Evolutionary conservation across 2,113 vertebrate genomes (phyloP), one percentile per base, ranked within the genome.

Genomic region (Megaptera novaeangliae): DNA sequence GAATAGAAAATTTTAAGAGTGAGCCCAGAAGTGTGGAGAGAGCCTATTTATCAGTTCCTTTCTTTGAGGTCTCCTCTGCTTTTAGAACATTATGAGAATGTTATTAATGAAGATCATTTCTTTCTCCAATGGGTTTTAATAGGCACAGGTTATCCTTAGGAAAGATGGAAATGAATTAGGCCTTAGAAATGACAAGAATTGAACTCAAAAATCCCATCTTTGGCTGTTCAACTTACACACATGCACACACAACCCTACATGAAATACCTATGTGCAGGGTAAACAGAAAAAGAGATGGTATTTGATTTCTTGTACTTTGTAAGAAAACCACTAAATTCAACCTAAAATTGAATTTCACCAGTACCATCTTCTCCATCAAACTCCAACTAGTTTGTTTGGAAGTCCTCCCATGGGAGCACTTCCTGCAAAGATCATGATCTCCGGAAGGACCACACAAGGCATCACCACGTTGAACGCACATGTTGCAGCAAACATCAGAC

Each of bases 361-460:
- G 20, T 11, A 49, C 39, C 34, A 3, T 17, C 23, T 27, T 46
- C 31, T 75, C 75, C 81, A 20, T 36, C 10, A 5, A 46, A 34
- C 27, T 23, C 57, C 20, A 18, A 6, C 34, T 31, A 31, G 25
- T 36, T 82, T 17, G 39, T 49, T 72, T 41, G 15, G 41, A 46
- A 57, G 49, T 55, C 6, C 39, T 52, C 36, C 69, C n/a, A 57
- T 17, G 5, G 1, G 55, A 27, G 46, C 17, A 4, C n/a, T 34
- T 59, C 52, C 61, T 3, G 3, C 3, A 25, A 59, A 21, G 23
- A 6, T 29, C 6, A 0, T 39, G 11, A 10, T 7, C 36, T 57
- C 57, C 4, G 0, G 69, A 23, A 61, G 49, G 20, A 10, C 39
- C 20, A 2, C 0, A 0, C 3, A 8, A 1, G 29, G 8, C 6